These are phyloP conservation scores for Eulemur macaco DNA, from an alignment of 2,113 vertebrate species.

Conservation along the genomic window DNA sequence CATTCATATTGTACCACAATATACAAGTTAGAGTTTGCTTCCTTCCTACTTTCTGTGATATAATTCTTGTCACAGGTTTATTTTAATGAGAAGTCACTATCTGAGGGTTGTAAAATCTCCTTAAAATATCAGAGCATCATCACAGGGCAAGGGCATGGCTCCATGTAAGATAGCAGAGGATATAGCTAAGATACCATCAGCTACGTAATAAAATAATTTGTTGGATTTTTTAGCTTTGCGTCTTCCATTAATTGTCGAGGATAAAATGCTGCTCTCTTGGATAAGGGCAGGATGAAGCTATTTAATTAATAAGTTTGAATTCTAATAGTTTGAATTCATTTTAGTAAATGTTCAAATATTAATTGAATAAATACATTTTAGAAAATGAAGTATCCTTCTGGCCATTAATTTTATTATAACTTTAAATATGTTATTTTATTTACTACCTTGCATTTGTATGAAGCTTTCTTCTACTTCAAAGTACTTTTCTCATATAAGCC, in stretches of 20 bases:
- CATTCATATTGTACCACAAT: neutral
- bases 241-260: neutral
- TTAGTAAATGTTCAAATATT: neutral
- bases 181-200: neutral
- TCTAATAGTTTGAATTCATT: conserved; percentile 18
- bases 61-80: conserved; percentile 36
- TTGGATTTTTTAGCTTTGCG: conserved; percentile 29
- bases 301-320: conserved; percentile 22
- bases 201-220: neutral
- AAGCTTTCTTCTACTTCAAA: conserved; percentile 26
- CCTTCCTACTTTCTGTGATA: neutral
- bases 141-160: neutral
- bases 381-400: neutral
- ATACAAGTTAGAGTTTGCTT: neutral
- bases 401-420: neutral
- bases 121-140: neutral
- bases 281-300: neutral
- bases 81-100: conserved; percentile 41
- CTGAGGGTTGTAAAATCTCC: neutral
- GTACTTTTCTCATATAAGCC: neutral
- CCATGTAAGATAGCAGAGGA: neutral
- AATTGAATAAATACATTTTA: conserved; percentile 36
- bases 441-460: neutral
- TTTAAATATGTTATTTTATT: neutral
- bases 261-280: neutral